Evolutionary conservation across 1,140 invertebrate genomes (phyloP).

Genomic region (Aphis craccivora): DNA sequence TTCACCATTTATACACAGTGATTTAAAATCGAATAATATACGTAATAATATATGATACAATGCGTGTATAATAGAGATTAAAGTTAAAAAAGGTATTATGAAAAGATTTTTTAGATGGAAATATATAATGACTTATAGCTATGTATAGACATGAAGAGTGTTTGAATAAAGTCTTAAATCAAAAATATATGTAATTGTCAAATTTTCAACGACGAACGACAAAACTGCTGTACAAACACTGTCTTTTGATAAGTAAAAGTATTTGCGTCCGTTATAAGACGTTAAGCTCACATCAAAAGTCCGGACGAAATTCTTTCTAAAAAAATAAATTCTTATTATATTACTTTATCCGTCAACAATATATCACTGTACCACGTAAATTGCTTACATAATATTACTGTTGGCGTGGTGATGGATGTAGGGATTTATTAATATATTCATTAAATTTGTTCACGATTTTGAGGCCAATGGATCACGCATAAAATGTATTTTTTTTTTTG

Average conservation of each 20-base stretch:
- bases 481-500: background rate
- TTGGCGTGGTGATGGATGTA: background rate
- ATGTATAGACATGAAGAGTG: background rate
- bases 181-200: background rate
- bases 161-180: background rate
- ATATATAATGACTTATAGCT: background rate
- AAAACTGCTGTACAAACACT: background rate
- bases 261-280: background rate
- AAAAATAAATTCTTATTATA: background rate
- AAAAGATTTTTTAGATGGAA: background rate
- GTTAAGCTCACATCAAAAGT: constrained; percentile 1
- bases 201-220: background rate
- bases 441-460: background rate
- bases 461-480: background rate
- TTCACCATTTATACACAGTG: background rate
- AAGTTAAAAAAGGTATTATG: background rate
- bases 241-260: background rate
- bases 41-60: background rate
- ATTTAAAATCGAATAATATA: background rate
- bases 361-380: background rate
- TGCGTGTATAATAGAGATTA: background rate
- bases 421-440: background rate
- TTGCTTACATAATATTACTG: background rate
- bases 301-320: background rate
- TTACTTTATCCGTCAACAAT: background rate